Percentiles rank a stretch among this genome's conserved stretches.
phyloP scores from a whole-genome alignment of 2,797 vertebrate species.

The Peromyscus attwateri region DNA sequence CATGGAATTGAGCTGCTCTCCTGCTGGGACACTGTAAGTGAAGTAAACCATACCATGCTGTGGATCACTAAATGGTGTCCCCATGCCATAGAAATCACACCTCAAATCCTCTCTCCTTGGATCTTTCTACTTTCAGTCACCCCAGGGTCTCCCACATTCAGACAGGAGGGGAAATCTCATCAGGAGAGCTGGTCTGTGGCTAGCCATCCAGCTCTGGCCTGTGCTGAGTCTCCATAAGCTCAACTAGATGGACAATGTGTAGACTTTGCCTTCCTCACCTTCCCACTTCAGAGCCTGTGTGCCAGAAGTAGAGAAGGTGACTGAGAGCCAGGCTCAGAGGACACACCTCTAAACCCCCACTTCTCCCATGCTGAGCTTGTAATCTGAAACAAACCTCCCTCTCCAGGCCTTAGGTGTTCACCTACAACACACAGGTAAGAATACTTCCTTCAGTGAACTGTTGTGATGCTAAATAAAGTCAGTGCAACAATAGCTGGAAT shows the following conservation, averaged over 20 bases:
- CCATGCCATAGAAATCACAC: background rate
- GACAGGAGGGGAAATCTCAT: background rate
- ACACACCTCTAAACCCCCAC: no score
- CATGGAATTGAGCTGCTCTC: background rate
- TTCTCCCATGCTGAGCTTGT: background rate
- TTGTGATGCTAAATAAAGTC: background rate
- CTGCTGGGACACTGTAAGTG: background rate
- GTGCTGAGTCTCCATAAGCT: background rate
- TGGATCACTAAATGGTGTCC: background rate
- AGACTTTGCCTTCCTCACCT: background rate
- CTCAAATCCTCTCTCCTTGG: background rate
- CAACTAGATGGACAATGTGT: background rate
- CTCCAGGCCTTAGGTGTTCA: background rate
- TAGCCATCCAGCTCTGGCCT: background rate
- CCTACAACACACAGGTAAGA: background rate
- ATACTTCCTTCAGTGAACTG: background rate
- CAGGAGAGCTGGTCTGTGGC: background rate
- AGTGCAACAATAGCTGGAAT: background rate
- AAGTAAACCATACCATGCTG: background rate
- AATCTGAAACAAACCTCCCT: background rate
- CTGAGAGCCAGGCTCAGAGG: background rate
- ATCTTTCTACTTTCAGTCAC: background rate
- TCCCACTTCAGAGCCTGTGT: background rate
- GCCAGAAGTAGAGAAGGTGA: background rate
- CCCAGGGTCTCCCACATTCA: background rate